These are phyloP conservation scores for Grantiella picta DNA, from an alignment of 2,113 vertebrate species.

Conservation along the genomic window DNA sequence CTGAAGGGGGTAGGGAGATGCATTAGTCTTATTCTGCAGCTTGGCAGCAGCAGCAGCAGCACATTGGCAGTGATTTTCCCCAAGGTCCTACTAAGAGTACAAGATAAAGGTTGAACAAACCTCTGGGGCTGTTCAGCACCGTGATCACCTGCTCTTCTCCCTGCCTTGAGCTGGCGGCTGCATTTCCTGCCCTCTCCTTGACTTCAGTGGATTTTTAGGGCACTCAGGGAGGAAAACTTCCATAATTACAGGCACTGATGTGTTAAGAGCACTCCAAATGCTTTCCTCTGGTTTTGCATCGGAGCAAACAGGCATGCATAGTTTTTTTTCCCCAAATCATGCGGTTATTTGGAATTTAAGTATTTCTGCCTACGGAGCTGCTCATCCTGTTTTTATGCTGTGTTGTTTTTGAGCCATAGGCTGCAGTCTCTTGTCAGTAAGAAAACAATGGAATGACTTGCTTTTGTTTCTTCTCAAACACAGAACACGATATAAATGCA, in stretches of 20 bases:
- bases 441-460: background rate
- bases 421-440: background rate
- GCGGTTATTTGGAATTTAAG: slow-evolving; percentile 3
- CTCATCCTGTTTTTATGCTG: background rate
- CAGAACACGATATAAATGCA: background rate
- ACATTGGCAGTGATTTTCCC: background rate
- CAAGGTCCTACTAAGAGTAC: slow-evolving; percentile 20
- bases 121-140: background rate
- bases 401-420: background rate
- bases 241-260: background rate
- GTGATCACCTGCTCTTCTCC: background rate
- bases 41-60: background rate
- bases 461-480: background rate
- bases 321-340: background rate
- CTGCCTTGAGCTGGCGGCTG: background rate
- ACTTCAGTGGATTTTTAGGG: background rate
- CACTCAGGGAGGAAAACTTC: background rate
- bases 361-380: background rate
- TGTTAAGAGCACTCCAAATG: slow-evolving; percentile 16
- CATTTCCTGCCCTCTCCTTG: background rate
- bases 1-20: background rate
- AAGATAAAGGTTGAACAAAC: background rate
- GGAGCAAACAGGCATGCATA: background rate
- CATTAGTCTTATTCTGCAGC: background rate
- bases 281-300: background rate